Evolutionary conservation across 2,113 vertebrate species (phyloP).

Genomic region (Leptobrachium ailaonicum): DNA sequence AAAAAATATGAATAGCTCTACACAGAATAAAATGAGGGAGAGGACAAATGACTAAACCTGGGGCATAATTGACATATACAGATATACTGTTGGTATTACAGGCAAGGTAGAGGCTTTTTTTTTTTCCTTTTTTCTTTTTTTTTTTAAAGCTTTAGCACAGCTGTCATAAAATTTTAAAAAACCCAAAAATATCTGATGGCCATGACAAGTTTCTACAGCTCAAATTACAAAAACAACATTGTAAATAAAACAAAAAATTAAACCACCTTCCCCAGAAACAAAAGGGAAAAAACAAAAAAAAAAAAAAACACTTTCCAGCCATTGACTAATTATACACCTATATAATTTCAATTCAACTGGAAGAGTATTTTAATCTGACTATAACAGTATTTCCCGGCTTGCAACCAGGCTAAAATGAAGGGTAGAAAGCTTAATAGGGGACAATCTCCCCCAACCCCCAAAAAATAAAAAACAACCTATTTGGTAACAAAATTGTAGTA

Average conservation of each 20-base stretch:
- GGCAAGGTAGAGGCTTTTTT: constrained; percentile 96
- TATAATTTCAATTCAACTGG: constrained; percentile 65
- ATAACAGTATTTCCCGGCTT: constrained; percentile 76
- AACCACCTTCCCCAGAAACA: too few species aligned
- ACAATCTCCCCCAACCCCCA: constrained; percentile 42
- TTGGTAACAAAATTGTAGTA: constrained; percentile 98
- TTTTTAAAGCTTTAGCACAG: constrained; percentile 99
- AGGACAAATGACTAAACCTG: constrained; percentile 69
- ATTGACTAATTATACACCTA: constrained; percentile 71
- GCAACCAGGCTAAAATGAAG: constrained; percentile 74
- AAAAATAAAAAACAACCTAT: constrained; percentile 89
- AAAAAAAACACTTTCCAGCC: constrained; percentile 71
- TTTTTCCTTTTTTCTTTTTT: constrained; percentile 60
- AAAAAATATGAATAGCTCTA: constrained; percentile 70
- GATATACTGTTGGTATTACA: constrained; percentile 87
- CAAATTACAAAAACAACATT: constrained; percentile 77
- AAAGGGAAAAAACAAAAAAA: constrained; percentile 53
- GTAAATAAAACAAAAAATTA: constrained; percentile 72
- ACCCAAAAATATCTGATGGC: constrained; percentile 76
- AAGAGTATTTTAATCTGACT: constrained; percentile 77
- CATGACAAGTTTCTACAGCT: constrained; percentile 88
- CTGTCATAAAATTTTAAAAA: constrained; percentile 91
- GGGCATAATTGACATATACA: constrained; percentile 77
- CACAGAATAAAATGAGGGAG: constrained; percentile 58
- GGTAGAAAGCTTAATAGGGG: constrained; percentile 73